Base-by-base conservation (phyloP, 2,797 vertebrate genomes). In the Sebastes aleutianus region DNA sequence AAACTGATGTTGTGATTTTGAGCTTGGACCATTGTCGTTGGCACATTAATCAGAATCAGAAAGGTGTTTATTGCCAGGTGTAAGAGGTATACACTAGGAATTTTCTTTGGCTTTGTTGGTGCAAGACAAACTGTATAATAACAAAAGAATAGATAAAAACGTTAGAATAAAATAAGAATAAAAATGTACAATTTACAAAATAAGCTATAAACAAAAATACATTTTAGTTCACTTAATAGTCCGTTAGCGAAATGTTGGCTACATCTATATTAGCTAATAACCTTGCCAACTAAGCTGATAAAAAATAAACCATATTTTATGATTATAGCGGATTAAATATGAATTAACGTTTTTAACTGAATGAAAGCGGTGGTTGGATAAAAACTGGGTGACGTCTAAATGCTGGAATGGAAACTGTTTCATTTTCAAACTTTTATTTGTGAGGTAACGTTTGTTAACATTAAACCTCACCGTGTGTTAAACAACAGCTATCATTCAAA, bases 351-450 rank as follows among this genome's bases (percentile, higher is more conserved):
- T 87, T 76, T 72, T 0, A 62, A 14, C 67, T 12, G 29, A 78
- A 76, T 43, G 1, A 4, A 71, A 78, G 31, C 59, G 50, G 69
- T 58, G 53, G 50, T 63, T 78, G 4, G 27, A 66, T 70, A 10
- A 53, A 53, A 53, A 50, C 1, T 22, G 77, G 70, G 73, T 4
- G 20, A 1, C 0, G 93, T 81, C 89, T 94, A 94, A 14, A 92
- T 92, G 74, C 91, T 93, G 93, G 85, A 87, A 50, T 11, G 2
- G 5, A 32, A 27, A 50, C 3, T 1, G 36, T 22, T 32, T 79
- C 18, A 20, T n/a, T 72, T 76, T 64, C 47, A 83, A 90, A 87
- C 82, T 90, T 91, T 76, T 10, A 76, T 2, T 66, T 26, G 27
- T 6, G 8, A 70, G 56, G 54, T 1, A 26, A 36, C 12, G 8